These are phyloP conservation scores for Strix occidentalis DNA, from an alignment of 2,797 vertebrate genomes.

Conservation along the genomic window DNA sequence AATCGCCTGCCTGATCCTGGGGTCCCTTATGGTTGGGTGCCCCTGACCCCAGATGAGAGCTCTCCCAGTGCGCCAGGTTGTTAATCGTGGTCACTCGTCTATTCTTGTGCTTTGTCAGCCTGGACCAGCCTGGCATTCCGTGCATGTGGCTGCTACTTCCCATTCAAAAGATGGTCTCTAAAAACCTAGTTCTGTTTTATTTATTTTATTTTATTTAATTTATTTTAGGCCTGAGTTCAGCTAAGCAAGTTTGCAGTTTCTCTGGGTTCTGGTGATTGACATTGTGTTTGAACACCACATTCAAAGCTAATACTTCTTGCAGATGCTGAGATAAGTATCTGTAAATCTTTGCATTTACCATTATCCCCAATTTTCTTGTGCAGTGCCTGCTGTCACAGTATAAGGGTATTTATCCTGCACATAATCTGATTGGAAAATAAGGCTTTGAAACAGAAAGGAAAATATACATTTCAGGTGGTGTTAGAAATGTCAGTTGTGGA, in stretches of 20 bases:
- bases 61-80: neutral
- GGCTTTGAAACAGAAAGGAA: conserved; percentile 63
- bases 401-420: conserved; percentile 59
- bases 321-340: conserved; percentile 70
- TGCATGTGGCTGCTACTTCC: neutral
- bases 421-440: conserved; percentile 68
- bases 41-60: neutral
- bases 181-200: neutral
- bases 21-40: neutral
- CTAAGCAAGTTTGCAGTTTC: conserved; percentile 27
- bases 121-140: neutral
- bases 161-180: neutral
- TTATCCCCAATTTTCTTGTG: conserved; percentile 70
- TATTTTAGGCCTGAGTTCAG: neutral
- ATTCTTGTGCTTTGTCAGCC: neutral
- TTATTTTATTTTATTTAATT: neutral
- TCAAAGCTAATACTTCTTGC: conserved; percentile 64
- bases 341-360: conserved; percentile 68
- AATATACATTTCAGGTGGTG: conserved; percentile 53
- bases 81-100: neutral
- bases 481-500: conserved; percentile 54
- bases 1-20: neutral
- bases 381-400: conserved; percentile 56
- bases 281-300: conserved; percentile 5
- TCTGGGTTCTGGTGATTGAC: conserved; percentile 49